These are phyloP conservation scores for Aethes cnicana DNA, from an alignment of 2,888 invertebrate genomes.

Conservation along the genomic window DNA sequence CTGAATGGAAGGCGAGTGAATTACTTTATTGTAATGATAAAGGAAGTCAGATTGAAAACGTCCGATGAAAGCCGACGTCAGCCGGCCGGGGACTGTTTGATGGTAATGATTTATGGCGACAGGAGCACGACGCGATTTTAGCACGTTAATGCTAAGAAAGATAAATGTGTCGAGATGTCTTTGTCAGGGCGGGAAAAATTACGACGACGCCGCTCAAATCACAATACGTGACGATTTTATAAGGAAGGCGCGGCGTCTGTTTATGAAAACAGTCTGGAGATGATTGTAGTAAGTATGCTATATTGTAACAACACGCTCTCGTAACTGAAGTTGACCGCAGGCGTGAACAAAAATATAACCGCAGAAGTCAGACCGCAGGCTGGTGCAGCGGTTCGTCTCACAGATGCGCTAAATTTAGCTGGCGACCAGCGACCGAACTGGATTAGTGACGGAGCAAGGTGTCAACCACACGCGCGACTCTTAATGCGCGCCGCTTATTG, in stretches of 20 bases:
- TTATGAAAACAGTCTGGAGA: constrained; percentile 27
- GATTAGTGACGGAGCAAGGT: constrained; percentile 64
- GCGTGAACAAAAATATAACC: constrained; percentile 68
- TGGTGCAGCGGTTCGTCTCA: constrained; percentile 63
- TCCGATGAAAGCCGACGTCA: constrained; percentile 73
- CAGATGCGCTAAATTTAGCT: constrained; percentile 69
- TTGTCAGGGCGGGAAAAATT: constrained; percentile 59
- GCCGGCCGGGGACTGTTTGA: constrained; percentile 63
- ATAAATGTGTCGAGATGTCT: constrained; percentile 67
- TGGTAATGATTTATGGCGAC: constrained; percentile 80
- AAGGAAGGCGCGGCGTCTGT: constrained; percentile 31
- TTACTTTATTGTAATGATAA: constrained; percentile 80
- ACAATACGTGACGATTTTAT: constrained; percentile 43
- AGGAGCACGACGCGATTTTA: constrained; percentile 71
- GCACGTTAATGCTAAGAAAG: constrained; percentile 70
- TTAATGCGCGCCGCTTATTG: constrained; percentile 41
- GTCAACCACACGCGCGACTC: constrained; percentile 54
- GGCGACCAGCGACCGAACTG: constrained; percentile 41
- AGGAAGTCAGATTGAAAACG: constrained; percentile 77
- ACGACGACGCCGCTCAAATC: constrained; percentile 46
- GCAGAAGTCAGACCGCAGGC: constrained; percentile 62
- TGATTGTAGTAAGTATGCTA: background rate
- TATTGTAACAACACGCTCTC: constrained; percentile 9
- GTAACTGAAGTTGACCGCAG: constrained; percentile 61
- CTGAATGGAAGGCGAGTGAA: constrained; percentile 76